Conservation (phyloP, 2,888 invertebrate genomes). For the Griposia aprilina region DNA sequence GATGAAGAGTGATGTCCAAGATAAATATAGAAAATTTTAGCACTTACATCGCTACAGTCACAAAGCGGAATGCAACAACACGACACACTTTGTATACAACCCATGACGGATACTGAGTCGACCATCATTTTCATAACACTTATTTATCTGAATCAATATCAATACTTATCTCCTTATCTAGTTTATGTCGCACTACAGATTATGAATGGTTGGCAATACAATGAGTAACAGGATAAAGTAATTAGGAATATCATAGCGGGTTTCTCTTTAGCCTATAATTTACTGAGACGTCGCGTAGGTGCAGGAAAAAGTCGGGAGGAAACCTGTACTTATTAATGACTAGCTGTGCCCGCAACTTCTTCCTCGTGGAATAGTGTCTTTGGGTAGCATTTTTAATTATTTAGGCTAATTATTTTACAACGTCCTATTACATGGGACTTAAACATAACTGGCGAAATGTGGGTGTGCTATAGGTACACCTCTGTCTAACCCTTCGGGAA, state of each 20-base stretch:
- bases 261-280: neutral
- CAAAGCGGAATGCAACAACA: constrained; percentile 36
- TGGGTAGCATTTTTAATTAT: too few relatives aligned
- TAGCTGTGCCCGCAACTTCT: too few relatives aligned
- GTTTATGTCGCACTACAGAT: constrained; percentile 1
- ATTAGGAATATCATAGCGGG: constrained; percentile 5
- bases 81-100: constrained; percentile 20
- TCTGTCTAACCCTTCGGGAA: too few relatives aligned
- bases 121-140: neutral
- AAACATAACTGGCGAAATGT: too few relatives aligned
- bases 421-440: too few relatives aligned
- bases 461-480: too few relatives aligned
- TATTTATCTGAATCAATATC: constrained; percentile 31
- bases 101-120: constrained; percentile 27
- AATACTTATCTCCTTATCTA: constrained; percentile 29
- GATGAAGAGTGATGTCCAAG: too few relatives aligned
- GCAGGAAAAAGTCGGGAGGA: neutral
- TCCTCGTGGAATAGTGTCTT: too few relatives aligned
- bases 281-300: neutral
- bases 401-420: too few relatives aligned
- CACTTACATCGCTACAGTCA: constrained; percentile 33
- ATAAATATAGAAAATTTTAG: neutral
- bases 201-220: neutral
- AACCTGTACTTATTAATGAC: neutral
- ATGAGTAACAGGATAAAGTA: constrained; percentile 21